Conservation (phyloP, 2,888 invertebrate genomes). For the Cremastinae sp. region DNA sequence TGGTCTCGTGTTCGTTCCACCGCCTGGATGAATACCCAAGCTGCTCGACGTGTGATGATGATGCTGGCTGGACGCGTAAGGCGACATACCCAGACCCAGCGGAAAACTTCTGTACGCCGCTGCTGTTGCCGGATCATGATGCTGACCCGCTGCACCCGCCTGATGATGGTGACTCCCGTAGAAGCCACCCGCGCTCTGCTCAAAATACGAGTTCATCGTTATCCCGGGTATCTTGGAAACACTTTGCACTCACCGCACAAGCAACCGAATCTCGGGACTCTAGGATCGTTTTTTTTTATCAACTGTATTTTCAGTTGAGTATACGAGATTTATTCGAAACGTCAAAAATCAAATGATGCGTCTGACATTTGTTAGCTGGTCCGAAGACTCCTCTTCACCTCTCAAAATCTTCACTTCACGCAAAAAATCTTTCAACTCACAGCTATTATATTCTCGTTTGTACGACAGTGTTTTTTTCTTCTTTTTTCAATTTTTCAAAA, state of each 20-base stretch:
- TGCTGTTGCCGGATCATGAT: constrained; percentile 88
- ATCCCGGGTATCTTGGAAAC: constrained; percentile 78
- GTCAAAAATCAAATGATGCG: constrained; percentile 17
- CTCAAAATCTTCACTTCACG: constrained; percentile 37
- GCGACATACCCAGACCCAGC: constrained; percentile 91
- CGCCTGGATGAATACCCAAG: constrained; percentile 82
- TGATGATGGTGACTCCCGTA: constrained; percentile 95
- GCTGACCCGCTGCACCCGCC: constrained; percentile 84
- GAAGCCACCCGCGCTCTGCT: constrained; percentile 92
- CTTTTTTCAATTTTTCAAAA: background rate
- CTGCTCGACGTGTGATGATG: constrained; percentile 84
- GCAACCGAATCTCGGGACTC: background rate
- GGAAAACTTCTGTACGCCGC: constrained; percentile 92
- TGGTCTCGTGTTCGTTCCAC: constrained; percentile 88
- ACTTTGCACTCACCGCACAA: constrained; percentile 72
- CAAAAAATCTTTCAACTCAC: constrained; percentile 32
- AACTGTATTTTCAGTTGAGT: background rate
- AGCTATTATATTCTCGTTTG: background rate
- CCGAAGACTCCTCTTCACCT: constrained; percentile 35
- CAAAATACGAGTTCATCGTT: constrained; percentile 96
- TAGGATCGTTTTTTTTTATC: constrained; percentile 6
- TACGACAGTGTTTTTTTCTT: background rate
- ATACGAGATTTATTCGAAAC: background rate
- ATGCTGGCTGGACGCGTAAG: constrained; percentile 87
- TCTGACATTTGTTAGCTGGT: constrained; percentile 36